Percentiles rank a stretch among this genome's conserved stretches.
Evolutionary conservation across 1,140 invertebrate genomes (phyloP).

Genomic region (Drosophila pseudoananassae): DNA sequence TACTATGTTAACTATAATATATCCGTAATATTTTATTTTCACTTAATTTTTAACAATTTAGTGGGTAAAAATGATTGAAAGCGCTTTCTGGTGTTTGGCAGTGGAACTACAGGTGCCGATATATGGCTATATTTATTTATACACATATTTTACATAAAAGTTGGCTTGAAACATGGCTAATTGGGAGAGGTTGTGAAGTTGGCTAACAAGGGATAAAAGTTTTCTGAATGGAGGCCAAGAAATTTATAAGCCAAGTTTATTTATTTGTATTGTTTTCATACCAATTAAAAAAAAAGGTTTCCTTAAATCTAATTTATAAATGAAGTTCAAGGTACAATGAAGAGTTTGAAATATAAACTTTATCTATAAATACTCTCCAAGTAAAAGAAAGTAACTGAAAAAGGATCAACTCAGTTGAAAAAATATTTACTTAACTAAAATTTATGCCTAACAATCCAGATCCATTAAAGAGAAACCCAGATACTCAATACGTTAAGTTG

Average conservation of each 20-base stretch:
- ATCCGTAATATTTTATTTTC: neutral
- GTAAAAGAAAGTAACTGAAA: neutral
- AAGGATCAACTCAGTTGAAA: neutral
- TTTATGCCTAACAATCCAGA: neutral
- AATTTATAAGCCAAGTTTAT: too few relatives aligned
- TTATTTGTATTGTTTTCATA: too few relatives aligned
- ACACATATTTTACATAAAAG: too few relatives aligned
- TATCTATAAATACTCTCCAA: too few relatives aligned
- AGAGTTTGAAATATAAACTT: too few relatives aligned
- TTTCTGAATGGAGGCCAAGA: too few relatives aligned
- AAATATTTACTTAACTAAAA: neutral
- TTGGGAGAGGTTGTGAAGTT: neutral
- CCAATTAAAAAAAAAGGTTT: too few relatives aligned
- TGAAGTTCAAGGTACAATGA: too few relatives aligned
- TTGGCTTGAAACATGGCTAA: neutral
- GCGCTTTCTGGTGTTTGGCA: neutral
- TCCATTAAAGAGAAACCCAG: neutral
- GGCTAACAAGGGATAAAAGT: neutral
- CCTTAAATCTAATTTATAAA: too few relatives aligned
- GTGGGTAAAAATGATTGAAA: neutral
- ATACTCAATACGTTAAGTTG: neutral
- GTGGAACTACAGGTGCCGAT: neutral
- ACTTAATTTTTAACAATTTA: neutral
- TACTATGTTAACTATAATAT: neutral
- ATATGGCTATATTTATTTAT: neutral